These are phyloP conservation scores for Corythornis vintsioides DNA, from an alignment of 2,113 vertebrate species.

Conservation along the genomic window DNA sequence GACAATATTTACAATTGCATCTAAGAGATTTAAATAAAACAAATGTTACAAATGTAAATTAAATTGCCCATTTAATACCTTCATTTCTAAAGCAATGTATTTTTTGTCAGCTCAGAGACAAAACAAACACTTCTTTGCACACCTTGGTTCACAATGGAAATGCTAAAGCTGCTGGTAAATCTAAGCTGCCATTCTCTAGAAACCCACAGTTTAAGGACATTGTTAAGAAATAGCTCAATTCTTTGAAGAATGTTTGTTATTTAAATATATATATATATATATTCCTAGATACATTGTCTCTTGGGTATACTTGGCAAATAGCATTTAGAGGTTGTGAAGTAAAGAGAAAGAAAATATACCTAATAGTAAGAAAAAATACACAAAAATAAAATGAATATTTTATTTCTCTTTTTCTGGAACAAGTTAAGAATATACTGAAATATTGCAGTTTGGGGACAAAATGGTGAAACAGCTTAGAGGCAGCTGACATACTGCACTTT, in stretches of 20 bases:
- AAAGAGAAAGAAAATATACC: neutral
- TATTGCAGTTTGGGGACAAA: neutral
- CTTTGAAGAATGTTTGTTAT: neutral
- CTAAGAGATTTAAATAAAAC: neutral
- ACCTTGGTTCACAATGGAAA: neutral
- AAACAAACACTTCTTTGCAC: neutral
- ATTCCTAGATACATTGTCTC: neutral
- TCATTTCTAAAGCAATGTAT: neutral
- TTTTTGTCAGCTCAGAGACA: neutral
- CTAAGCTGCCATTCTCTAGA: neutral
- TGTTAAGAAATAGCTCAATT: neutral
- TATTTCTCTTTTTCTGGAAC: neutral
- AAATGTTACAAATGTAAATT: neutral
- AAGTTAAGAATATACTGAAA: neutral
- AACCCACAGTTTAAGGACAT: neutral
- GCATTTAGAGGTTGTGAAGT: neutral
- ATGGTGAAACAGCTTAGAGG: neutral
- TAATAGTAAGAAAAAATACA: neutral
- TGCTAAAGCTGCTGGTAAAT: neutral
- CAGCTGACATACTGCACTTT: neutral
- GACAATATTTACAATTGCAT: neutral
- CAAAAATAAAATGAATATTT: neutral
- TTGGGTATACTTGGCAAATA: neutral
- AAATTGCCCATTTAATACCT: neutral
- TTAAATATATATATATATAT: too few relatives aligned